Base-by-base conservation (phyloP, 2,113 vertebrate genomes). In the Gymnarchus niloticus region DNA sequence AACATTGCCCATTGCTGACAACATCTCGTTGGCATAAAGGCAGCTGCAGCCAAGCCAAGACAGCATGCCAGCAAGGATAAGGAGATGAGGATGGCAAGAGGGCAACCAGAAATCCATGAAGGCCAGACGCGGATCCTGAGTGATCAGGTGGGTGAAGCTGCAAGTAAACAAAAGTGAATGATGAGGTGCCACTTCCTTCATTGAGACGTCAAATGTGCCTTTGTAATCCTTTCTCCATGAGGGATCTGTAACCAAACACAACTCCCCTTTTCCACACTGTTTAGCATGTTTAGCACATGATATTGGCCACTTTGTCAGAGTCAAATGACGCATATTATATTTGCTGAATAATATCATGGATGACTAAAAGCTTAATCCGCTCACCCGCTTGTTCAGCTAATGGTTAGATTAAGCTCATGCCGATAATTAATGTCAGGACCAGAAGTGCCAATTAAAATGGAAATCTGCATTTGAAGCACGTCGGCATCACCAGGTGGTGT, bases 291-390 rank as follows among this genome's bases (percentile, higher is more conserved):
- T 89, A 85, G 89, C 88, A 89, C 87, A 91, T 87, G 91, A 90
- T 87, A 92, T 89, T 90, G 87, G 87, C 89, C 90, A 89, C 90
- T 93, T 93, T 91, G 90, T 93, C 93, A 94, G 88, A 90, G 93
- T 92, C 93, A 92, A 89, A 90, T 89, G 91, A 90, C 90, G 92
- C 87, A 89, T 90, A 87, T 91, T 89, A 80, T 57, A 90, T 88
- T 88, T 88, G 84, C 77, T 86, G 89, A 88, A 92, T 91, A 91
- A 91, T 92, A 91, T 91, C 90, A 92, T 90, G 89, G 92, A 90
- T 88, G 89, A 88, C 93, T 87, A 91, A 90, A 89, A 88, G 89
- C 86, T 91, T 84, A 90, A 65, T 1, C 25, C 3, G 28, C 54
- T 9, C 81, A 89, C 89, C 85, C 89, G 90, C 89, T 91, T 91